Base-by-base conservation (phyloP, 2,888 invertebrate species). In the Pseudococcus jackbeardsleyi region DNA sequence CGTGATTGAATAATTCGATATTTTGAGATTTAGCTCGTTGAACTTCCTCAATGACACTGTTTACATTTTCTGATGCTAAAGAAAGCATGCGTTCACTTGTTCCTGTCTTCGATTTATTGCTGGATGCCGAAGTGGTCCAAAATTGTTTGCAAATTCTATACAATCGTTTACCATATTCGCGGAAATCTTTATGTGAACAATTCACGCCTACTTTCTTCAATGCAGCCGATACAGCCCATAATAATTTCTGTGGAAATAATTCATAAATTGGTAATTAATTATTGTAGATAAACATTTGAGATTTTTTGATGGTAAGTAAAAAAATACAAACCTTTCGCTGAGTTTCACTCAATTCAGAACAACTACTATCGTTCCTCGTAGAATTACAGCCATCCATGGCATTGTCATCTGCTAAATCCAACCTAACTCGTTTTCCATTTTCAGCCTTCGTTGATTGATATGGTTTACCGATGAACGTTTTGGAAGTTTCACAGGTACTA, bases 221-320 rank as follows among this genome's bases (percentile, higher is more conserved):
- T 0, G 96, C 95, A 90, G 95, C 95, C 3, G 96, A 94, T 6
- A 96, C 95, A 0, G 96, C 96, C 96, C 96, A 96, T 22, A 96
- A 92, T 42, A 96, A 92, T 93, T 96, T 96, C 95, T 95, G 91
- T 82, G 92, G 91, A 89, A 64, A 33, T n/a, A 33, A 33, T 33
- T 33, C 26, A 33, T 33, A 33, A 33, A 33, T 33, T 2, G 26
- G 26, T 2, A 33, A 33, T 33, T 33, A 33, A 33, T 33, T 33
- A 33, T 33, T 33, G 26, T 33, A n/a, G n/a, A n/a, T n/a, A n/a
- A n/a, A 33, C 26, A 33, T 2, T 33, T 33, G 26, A 33, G 1
- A 33, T 3, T 2, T 33, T 1, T 33, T 2, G 3, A 33, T 33
- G 26, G 3, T 22, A 0, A 46, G 48, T 6, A 33, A 5, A 22